Evolutionary conservation across 2,888 invertebrate species (phyloP), one percentile per base, ranked within the genome.

Genomic region (Noctua fimbriata): DNA sequence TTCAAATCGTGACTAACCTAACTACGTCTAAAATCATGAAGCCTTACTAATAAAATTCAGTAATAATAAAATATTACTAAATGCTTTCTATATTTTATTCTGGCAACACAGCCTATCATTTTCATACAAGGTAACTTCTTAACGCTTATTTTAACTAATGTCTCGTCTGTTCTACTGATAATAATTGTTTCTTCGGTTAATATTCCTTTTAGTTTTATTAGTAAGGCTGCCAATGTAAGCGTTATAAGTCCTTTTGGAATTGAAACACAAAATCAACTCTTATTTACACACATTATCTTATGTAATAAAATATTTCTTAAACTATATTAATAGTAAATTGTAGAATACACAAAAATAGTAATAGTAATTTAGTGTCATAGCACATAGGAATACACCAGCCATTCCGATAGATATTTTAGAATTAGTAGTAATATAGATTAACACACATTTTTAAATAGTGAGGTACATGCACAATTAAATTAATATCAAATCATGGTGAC

Each of bases 1-100:
- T 84, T 58, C 79, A 74, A 88, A 77, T 69, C 80, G 92, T 92
- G 87, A 92, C 91, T 93, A 93, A 92, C 91, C 79, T 76, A 69
- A 71, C 65, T 78, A 78, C 71, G 76, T 83, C 44, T 28, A 67
- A 65, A 58, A 76, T 32, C 75, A 78, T 73, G 70, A 63, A 76
- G 90, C 83, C 89, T 89, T 84, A 84, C 81, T 89, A 89, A 89
- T 88, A 74, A 85, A 78, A 79, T 63, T 60, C 69, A 72, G 44
- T 58, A 73, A 66, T 58, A 70, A 66, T 73, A 41, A 78, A 76
- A 72, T 70, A 76, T 28, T 73, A 86, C 76, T 66, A 83, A 83
- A 71, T 52, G 60, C 72, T 65, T 86, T 16, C 28, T 67, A 49
- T 79, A 52, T 85, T 74, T 77, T 73, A 76, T 32, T 49, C 18